Evolutionary conservation across 1,140 invertebrate species (phyloP).

Genomic region (Melipona quadrifasciata): DNA sequence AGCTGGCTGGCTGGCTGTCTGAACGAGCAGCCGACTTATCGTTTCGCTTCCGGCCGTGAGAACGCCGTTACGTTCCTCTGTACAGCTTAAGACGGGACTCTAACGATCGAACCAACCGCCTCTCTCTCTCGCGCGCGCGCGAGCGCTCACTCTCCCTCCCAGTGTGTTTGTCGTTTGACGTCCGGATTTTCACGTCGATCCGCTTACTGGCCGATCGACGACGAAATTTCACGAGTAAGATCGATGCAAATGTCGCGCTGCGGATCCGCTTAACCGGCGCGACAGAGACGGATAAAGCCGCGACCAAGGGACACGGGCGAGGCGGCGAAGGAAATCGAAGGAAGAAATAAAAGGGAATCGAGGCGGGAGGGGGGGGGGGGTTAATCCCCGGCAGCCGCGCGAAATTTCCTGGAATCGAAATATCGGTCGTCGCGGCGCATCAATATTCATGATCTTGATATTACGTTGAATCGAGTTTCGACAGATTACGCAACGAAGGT

Average conservation of each 20-base stretch:
- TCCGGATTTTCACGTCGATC: slow-evolving; percentile 38
- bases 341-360: neutral
- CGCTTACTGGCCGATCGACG: slow-evolving; percentile 46
- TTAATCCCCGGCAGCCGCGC: slow-evolving; percentile 11
- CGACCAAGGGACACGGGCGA: neutral
- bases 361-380: neutral
- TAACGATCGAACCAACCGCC: slow-evolving; percentile 35
- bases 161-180: slow-evolving; percentile 28
- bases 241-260: slow-evolving; percentile 38
- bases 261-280: slow-evolving; percentile 23
- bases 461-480: slow-evolving; percentile 4
- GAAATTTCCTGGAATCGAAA: slow-evolving; percentile 26
- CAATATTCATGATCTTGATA: slow-evolving; percentile 21
- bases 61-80: slow-evolving; percentile 46
- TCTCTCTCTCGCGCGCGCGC: too few species aligned
- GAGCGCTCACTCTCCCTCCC: neutral
- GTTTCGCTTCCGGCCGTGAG: slow-evolving; percentile 63
- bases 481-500: neutral
- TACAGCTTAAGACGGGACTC: slow-evolving; percentile 32
- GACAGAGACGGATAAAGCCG: slow-evolving; percentile 8
- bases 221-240: slow-evolving; percentile 36
- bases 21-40: slow-evolving; percentile 59
- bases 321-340: neutral
- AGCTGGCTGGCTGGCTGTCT: slow-evolving; percentile 41
- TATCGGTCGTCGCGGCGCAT: slow-evolving; percentile 14